Base-by-base conservation (phyloP, 2,888 invertebrate species). In the Drosophila longiperda region DNA sequence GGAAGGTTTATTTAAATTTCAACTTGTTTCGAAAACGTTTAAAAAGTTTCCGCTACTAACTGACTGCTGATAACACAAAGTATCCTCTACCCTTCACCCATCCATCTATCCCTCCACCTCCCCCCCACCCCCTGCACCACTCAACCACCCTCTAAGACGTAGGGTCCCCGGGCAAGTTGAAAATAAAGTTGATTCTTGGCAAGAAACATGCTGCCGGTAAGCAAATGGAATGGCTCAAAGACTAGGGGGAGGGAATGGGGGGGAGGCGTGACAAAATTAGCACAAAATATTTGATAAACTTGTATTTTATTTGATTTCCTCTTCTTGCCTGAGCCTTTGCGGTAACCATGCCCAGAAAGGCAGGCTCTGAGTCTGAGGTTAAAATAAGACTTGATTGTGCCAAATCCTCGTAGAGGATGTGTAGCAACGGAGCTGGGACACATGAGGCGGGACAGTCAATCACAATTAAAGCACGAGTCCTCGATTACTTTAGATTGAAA, bases 1-100 rank as follows among this genome's bases (percentile, higher is more conserved):
- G 83, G 83, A 82, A 88, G 89, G 85, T 85, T 85, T 85, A 85
- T 85, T 85, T 85, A 85, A 88, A 85, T 85, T 85, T 85, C 72
- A 88, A 88, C 89, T 85, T 85, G 89, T 85, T 85, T 85, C 85
- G 89, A 88, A 85, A 85, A 88, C 85, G 85, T 85, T 85, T 85
- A 85, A 85, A 85, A 85, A 85, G 85, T 85, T 85, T 86, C 62
- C 87, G 89, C 89, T 88, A 81, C 89, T 88, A 85, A 85, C 85
- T 88, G 85, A 88, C 85, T 85, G 89, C 85, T 83, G 85, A 85
- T 85, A 85, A 85, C 83, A 86, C 83, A 82, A 80, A 83, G 81
- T 75, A 83, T 78, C 55, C 65, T 69, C 67, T 50, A 11, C 75
- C 62, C 65, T n/a, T 34, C 53, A 53, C 49, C 38, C 8, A 42